Evolutionary conservation across 2,113 vertebrate genomes (phyloP), one percentile per base, ranked within the genome.

Genomic region (Chaetodon auriga): DNA sequence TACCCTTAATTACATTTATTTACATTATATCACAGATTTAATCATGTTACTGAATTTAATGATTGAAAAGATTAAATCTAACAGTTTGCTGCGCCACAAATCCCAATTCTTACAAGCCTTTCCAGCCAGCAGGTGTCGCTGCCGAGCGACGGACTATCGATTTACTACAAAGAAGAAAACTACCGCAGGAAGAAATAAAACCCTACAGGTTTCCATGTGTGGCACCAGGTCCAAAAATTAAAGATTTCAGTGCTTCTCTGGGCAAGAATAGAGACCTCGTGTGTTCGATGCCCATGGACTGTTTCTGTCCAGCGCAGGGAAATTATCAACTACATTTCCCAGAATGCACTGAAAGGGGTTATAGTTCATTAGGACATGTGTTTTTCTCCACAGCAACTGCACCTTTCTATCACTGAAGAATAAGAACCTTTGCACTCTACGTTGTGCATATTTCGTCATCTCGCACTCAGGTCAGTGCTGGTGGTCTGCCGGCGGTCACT

Each of bases 291-390:
- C 8, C 7, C 25, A 25, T 8, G 0, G 5, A 0, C 1, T 10
- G n/a, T 6, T 7, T 68, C 11, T 1, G 9, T 0, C 1, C 16
- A 2, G 15, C 19, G 1, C 15, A 61, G 63, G 48, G 76, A 35
- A 9, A 13, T 3, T 12, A 5, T 16, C 18, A 36, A 93, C 88
- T 9, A 6, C 86, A 91, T 83, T 92, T 90, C 93, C 95, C 95
- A 94, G 0, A 75, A 92, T 89, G 78, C 95, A 82, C 0, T 8
- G 66, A 14, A 43, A 3, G 4, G 21, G 68, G 83, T 82, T 64
- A 77, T 7, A 80, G 90, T 88, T 86, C 61, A 80, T 41, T 10
- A 6, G 14, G 70, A 55, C 55, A 9, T 48, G 45, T 78, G 53
- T 13, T 8, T 48, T 7, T 38, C 6, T 36, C 9, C 54, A 15